Conservation (phyloP, 2,888 invertebrate genomes). For the Flabesymbios commensalis region DNA sequence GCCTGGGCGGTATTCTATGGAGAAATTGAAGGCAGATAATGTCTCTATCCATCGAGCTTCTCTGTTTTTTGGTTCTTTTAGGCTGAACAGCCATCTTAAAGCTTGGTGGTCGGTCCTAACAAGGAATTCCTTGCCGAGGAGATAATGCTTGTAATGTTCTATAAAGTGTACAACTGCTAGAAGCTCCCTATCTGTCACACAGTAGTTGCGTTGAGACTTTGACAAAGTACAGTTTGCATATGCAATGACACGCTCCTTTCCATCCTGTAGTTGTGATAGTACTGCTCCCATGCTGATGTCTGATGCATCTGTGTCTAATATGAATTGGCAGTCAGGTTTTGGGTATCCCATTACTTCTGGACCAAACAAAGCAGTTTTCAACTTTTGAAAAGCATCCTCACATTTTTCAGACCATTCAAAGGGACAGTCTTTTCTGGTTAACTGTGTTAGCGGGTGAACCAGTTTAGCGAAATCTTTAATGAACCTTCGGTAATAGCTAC, state of each 20-base stretch:
- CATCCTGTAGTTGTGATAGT: slow-evolving; percentile 24
- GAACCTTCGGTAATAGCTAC: slow-evolving; percentile 30
- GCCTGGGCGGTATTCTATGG: neutral
- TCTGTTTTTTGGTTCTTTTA: too few species aligned
- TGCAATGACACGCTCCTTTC: too few species aligned
- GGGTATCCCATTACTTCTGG: slow-evolving; percentile 25
- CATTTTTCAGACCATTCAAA: neutral
- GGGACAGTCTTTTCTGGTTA: slow-evolving; percentile 8
- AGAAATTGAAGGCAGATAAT: neutral
- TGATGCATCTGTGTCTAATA: slow-evolving; percentile 27
- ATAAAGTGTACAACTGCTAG: slow-evolving; percentile 21
- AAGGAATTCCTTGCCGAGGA: slow-evolving; percentile 17
- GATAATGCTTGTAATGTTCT: slow-evolving; percentile 19
- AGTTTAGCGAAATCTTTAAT: slow-evolving; percentile 21
- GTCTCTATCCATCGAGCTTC: slow-evolving; percentile 1
- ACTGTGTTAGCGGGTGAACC: slow-evolving; percentile 16
- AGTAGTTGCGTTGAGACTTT: slow-evolving; percentile 11
- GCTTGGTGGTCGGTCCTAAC: slow-evolving; percentile 18
- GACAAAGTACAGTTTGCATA: slow-evolving; percentile 13
- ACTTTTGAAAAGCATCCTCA: slow-evolving; percentile 14
- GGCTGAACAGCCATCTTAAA: slow-evolving; percentile 18
- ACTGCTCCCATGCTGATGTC: slow-evolving; percentile 25
- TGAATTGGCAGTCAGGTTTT: slow-evolving; percentile 7
- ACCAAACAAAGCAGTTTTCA: slow-evolving; percentile 8
- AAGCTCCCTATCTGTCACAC: too few species aligned